Conservation (phyloP, 2,113 vertebrate genomes). For the Abramis brama region DNA sequence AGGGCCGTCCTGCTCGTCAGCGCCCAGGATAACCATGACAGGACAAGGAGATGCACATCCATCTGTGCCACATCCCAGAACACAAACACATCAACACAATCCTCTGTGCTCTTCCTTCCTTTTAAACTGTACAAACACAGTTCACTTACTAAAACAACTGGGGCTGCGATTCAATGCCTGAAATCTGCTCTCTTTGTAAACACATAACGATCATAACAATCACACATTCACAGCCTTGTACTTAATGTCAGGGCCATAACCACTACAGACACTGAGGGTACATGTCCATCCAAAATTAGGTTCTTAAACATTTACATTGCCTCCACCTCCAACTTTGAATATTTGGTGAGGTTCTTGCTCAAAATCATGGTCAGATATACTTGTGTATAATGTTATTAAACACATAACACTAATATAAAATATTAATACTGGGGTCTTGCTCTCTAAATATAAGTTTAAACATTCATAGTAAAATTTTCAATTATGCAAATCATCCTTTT, state of each 20-base stretch:
- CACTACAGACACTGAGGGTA: neutral
- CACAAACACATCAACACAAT: conserved; percentile 36
- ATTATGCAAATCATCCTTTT: neutral
- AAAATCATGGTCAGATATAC: no score
- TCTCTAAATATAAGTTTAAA: neutral
- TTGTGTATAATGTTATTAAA: no score
- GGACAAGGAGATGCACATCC: conserved; percentile 14
- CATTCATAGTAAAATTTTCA: neutral
- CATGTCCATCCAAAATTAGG: neutral
- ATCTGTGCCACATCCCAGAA: conserved; percentile 17
- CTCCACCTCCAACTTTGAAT: no score
- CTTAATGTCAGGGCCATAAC: neutral
- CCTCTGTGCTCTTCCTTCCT: neutral
- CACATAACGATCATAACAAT: neutral
- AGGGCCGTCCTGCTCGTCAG: conserved; percentile 55
- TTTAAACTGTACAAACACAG: neutral
- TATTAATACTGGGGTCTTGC: neutral
- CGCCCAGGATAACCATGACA: conserved; percentile 57
- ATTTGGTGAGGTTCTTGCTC: no score
- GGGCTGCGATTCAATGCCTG: neutral
- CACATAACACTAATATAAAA: neutral
- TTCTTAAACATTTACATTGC: neutral
- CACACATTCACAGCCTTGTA: neutral
- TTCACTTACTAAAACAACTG: neutral
- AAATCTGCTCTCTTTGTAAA: neutral